Conservation (phyloP, 2,888 invertebrate species). For the Petrolisthes cinctipes region DNA sequence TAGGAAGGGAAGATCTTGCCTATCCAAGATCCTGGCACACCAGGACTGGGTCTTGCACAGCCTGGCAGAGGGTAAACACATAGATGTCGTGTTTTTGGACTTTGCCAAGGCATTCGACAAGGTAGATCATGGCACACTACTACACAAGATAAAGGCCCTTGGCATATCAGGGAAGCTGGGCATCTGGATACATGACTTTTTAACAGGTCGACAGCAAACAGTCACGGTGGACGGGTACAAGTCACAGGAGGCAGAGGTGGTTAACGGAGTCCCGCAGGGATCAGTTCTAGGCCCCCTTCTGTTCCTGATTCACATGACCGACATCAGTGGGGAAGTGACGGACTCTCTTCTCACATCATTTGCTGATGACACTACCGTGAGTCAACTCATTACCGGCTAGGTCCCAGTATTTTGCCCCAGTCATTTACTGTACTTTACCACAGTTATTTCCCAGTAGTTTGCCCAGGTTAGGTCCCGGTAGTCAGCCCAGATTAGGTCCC, state of each 20-base stretch:
- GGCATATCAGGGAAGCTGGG: too few species aligned
- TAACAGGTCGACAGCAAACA: not conserved
- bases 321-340: not conserved
- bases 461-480: too few species aligned
- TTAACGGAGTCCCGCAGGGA: not conserved
- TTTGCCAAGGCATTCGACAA: not conserved
- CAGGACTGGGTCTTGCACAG: constrained; percentile 8
- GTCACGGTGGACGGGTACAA: not conserved
- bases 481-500: too few species aligned
- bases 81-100: constrained; percentile 6
- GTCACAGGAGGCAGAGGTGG: not conserved
- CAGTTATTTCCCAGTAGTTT: too few species aligned
- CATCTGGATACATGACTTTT: not conserved
- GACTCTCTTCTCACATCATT: not conserved
- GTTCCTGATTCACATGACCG: not conserved
- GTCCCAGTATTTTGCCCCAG: too few species aligned
- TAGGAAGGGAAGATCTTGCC: not conserved
- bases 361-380: constrained; percentile 2
- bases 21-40: not conserved
- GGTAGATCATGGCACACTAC: not conserved
- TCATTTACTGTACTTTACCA: too few species aligned
- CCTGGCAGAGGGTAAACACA: not conserved
- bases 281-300: constrained; percentile 3
- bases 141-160: not conserved
- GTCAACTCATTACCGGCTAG: not conserved